Evolutionary conservation across 2,888 invertebrate species (phyloP), one percentile per base, ranked within the genome.

Genomic region (Steinernema hermaphroditum): DNA sequence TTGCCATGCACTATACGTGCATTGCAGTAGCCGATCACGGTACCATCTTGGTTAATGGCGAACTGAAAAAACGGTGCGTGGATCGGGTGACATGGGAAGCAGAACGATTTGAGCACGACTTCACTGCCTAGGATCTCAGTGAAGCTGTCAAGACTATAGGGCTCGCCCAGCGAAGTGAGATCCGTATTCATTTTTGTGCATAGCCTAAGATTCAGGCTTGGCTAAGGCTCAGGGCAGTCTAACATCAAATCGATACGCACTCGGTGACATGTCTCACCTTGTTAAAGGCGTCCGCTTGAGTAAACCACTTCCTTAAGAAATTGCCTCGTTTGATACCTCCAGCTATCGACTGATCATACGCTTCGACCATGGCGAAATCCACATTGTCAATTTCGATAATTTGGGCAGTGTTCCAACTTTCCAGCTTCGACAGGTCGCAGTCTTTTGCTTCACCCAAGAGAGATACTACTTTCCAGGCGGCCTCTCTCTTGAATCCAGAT

Each of bases 11-110:
- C 14, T 22, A 54, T 27, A 6, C 54, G 19, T 6, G 54, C 54
- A 27, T 27, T 54, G 22, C 54, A 54, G 27, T 22, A 54, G 54
- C 54, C 54, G 8, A 54, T 2, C 2, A 54, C 27, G 9, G 2
- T 4, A 8, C 54, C 54, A 16, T 22, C 8, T 27, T 22, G 2
- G 54, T 54, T 27, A 8, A 24, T 27, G 54, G 54, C 54, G 24
- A 54, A 54, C 54, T 54, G 54, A 49, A 49, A 19, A 49, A n/a
- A 8, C 9, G 43, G 43, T n/a, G n/a, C n/a, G n/a, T n/a, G n/a
- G n/a, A n/a, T n/a, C n/a, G n/a, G n/a, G n/a, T n/a, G n/a, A n/a
- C n/a, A n/a, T n/a, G n/a, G n/a, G n/a, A n/a, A n/a, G n/a, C n/a
- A n/a, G n/a, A n/a, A n/a, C 8, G 8, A 16, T 41, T 41, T 41